A percentile compares a stretch with the other conserved stretches of the same genome.
These are phyloP conservation scores for Chesias legatella DNA, from an alignment of 2,888 invertebrate species.

Conservation along the genomic window DNA sequence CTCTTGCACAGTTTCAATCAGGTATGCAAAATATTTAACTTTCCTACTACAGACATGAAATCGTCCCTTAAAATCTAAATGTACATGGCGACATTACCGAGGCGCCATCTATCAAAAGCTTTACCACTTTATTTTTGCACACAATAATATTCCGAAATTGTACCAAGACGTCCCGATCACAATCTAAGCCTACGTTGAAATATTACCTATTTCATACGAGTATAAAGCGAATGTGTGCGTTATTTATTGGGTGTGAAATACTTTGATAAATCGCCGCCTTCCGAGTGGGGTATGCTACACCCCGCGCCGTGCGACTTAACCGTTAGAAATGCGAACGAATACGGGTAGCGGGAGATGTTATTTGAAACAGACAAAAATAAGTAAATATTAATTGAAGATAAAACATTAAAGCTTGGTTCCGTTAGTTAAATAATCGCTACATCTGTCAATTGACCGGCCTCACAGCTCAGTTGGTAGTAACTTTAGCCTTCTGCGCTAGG, in stretches of 20 bases:
- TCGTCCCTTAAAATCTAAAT: no score
- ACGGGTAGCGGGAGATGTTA: slow-evolving; percentile 22
- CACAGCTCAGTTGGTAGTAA: no score
- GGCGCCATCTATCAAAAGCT: slow-evolving; percentile 14
- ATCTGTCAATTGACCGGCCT: no score
- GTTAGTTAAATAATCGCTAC: no score
- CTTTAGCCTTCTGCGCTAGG: no score
- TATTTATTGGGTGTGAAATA: slow-evolving; percentile 76
- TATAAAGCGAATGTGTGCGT: slow-evolving; percentile 50
- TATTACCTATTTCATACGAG: slow-evolving; percentile 46
- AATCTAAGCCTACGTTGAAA: slow-evolving; percentile 42
- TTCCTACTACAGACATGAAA: no score
- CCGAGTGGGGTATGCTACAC: slow-evolving; percentile 23
- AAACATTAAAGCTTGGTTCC: no score
- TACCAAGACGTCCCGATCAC: slow-evolving; percentile 34
- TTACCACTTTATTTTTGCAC: slow-evolving; percentile 19
- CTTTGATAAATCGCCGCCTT: slow-evolving; percentile 63
- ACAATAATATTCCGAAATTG: slow-evolving; percentile 22
- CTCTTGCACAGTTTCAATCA: no score
- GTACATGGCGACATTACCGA: no score
- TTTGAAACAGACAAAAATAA: slow-evolving; percentile 10
- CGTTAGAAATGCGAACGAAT: slow-evolving; percentile 21
- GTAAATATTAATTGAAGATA: no score
- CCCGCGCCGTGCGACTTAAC: slow-evolving; percentile 40
- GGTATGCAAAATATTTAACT: no score